Conservation (phyloP, 2,113 vertebrate genomes). For the Morone chrysops region DNA sequence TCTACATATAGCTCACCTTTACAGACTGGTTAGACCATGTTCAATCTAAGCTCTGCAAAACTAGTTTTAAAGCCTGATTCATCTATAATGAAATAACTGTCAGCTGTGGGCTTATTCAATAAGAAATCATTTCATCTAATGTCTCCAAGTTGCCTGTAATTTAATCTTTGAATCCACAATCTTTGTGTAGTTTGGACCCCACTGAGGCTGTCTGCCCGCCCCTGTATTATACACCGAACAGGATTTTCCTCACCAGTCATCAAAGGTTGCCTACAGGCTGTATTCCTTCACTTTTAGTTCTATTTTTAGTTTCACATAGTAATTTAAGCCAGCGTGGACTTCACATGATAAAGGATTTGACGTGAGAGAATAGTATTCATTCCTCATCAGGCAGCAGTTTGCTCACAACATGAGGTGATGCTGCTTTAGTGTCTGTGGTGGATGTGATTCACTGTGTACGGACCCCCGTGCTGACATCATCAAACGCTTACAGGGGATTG, state of each 20-base stretch:
- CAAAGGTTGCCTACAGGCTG: not conserved
- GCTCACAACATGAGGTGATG: slow-evolving; percentile 5
- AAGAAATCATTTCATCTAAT: not conserved
- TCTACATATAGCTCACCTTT: not conserved
- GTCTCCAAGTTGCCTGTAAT: not conserved
- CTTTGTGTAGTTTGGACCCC: not conserved
- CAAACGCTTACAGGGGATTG: not conserved
- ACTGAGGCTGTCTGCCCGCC: not conserved
- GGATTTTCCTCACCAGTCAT: not conserved
- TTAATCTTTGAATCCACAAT: not conserved
- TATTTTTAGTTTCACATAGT: not conserved
- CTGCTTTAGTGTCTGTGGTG: not conserved
- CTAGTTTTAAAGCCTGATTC: too few species aligned
- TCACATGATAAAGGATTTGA: not conserved
- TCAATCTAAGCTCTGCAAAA: not conserved
- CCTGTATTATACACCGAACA: not conserved
- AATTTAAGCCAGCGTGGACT: not conserved
- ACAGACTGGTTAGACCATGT: not conserved
- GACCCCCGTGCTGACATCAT: slow-evolving; percentile 10
- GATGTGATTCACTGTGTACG: not conserved
- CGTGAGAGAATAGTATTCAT: not conserved
- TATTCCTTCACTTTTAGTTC: not conserved
- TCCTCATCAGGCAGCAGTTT: not conserved
- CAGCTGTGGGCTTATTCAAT: not conserved
- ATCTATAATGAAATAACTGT: too few species aligned